Conservation (phyloP, 92 coral and sea anemone genomes). For the Actinernus sp. region DNA sequence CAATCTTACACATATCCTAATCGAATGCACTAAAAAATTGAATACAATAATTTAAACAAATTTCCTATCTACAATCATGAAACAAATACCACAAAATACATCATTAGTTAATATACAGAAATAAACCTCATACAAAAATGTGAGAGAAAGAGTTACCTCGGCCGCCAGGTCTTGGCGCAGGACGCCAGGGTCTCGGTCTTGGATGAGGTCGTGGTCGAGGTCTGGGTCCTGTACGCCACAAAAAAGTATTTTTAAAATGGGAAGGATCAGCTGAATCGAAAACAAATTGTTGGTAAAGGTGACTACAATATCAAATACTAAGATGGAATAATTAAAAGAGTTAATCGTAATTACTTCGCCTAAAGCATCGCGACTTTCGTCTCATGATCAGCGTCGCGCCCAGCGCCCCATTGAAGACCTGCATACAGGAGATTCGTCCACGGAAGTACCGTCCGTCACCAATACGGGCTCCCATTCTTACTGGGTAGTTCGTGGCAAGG, state of each 20-base stretch:
- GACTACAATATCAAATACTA: neutral
- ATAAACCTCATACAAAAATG: too few relatives aligned
- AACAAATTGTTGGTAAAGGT: too few relatives aligned
- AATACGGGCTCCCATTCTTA: conserved; percentile 12
- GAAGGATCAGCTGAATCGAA: too few relatives aligned
- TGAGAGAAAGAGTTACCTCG: too few relatives aligned
- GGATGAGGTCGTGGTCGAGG: conserved; percentile 52
- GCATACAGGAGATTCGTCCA: conserved; percentile 34
- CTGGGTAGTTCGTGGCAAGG: neutral
- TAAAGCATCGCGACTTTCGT: conserved; percentile 14
- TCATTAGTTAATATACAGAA: too few relatives aligned
- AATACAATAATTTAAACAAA: too few relatives aligned
- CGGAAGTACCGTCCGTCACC: conserved; percentile 23
- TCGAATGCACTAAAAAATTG: too few relatives aligned
- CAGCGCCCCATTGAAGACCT: conserved; percentile 4
- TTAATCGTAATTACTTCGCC: conserved; percentile 12
- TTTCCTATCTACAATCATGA: too few relatives aligned
- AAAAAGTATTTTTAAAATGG: too few relatives aligned
- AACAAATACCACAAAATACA: too few relatives aligned
- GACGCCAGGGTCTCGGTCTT: conserved; percentile 22
- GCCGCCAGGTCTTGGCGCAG: conserved; percentile 2
- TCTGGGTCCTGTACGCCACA: neutral
- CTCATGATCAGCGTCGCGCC: neutral
- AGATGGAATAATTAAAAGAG: too few relatives aligned
- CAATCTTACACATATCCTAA: too few relatives aligned